These are phyloP conservation scores for Cliona cf. orientalis DNA, from an alignment of 37 sponge, comb jelly and placozoan species.

Conservation along the genomic window DNA sequence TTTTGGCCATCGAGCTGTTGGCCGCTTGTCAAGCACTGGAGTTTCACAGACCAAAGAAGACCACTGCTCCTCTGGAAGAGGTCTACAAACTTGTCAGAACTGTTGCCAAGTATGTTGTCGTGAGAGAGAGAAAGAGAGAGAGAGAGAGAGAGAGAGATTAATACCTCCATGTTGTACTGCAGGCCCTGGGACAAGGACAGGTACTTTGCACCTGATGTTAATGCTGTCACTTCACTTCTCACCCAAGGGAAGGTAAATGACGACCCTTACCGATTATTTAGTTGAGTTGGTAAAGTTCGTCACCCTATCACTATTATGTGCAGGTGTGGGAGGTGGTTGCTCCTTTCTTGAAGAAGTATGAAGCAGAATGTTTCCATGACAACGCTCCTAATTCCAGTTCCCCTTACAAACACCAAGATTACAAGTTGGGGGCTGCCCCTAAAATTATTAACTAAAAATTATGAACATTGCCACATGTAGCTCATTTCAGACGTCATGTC, in stretches of 20 bases:
- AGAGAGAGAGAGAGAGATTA: not conserved
- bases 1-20: slow-evolving; percentile 95
- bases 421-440: too few species aligned
- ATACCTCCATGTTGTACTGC: not conserved
- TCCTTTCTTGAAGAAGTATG: slow-evolving; percentile 31
- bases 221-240: slow-evolving; percentile 59
- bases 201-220: slow-evolving; percentile 86
- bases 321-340: slow-evolving; percentile 45
- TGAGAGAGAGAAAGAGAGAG: not conserved
- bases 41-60: slow-evolving; percentile 84
- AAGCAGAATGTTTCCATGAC: not conserved
- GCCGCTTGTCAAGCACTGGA: slow-evolving; percentile 98
- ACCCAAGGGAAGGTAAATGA: slow-evolving; percentile 76
- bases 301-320: too few species aligned
- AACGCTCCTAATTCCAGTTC: not conserved
- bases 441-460: too few species aligned
- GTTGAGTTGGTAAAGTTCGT: not conserved
- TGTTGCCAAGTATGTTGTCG: slow-evolving; percentile 53
- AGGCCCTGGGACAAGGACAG: slow-evolving; percentile 81
- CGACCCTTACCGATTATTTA: not conserved
- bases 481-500: too few species aligned
- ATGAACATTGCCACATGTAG: too few species aligned
- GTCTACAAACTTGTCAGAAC: slow-evolving; percentile 78
- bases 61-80: slow-evolving; percentile 91
- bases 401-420: too few species aligned